A percentile compares a stretch with the other conserved stretches of the same genome.
These are phyloP conservation scores for Cathartes aura DNA, from an alignment of 2,113 vertebrate species.

Conservation along the genomic window DNA sequence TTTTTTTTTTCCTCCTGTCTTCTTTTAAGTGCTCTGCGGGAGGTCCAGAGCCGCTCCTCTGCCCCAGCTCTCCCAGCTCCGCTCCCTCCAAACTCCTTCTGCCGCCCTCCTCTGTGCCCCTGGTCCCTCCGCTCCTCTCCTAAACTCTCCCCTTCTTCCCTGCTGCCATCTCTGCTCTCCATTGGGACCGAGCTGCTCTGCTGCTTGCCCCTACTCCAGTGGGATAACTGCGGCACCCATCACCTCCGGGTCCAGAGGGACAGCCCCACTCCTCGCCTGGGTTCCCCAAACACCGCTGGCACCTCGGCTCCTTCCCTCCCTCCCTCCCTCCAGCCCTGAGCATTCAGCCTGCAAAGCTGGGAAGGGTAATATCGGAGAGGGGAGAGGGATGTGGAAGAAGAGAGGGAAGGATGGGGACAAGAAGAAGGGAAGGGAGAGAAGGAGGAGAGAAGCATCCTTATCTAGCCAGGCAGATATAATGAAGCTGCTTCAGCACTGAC, in stretches of 20 bases:
- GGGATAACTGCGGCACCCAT: background rate
- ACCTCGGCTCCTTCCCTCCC: background rate
- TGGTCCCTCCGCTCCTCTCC: background rate
- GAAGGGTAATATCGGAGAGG: background rate
- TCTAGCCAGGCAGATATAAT: constrained; percentile 4
- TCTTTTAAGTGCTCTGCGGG: background rate
- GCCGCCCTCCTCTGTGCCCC: background rate
- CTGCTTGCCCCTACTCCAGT: background rate
- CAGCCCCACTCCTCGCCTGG: accelerated
- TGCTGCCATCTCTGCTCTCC: accelerated
- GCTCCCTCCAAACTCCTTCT: background rate
- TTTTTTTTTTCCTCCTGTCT: accelerated
- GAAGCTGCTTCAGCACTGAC: background rate
- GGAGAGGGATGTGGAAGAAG: background rate
- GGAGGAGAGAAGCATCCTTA: background rate
- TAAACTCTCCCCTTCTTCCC: background rate
- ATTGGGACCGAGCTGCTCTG: accelerated
- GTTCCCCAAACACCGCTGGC: background rate
- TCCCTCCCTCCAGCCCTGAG: background rate
- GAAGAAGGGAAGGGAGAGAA: background rate
- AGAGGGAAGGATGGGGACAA: background rate
- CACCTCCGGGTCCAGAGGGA: background rate
- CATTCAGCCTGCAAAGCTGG: background rate
- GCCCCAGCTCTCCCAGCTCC: background rate
- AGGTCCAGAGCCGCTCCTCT: background rate